Percentiles rank a stretch among this genome's conserved stretches.
Conservation (phyloP, 2,113 vertebrate genomes). For the Urocitellus parryii region DNA sequence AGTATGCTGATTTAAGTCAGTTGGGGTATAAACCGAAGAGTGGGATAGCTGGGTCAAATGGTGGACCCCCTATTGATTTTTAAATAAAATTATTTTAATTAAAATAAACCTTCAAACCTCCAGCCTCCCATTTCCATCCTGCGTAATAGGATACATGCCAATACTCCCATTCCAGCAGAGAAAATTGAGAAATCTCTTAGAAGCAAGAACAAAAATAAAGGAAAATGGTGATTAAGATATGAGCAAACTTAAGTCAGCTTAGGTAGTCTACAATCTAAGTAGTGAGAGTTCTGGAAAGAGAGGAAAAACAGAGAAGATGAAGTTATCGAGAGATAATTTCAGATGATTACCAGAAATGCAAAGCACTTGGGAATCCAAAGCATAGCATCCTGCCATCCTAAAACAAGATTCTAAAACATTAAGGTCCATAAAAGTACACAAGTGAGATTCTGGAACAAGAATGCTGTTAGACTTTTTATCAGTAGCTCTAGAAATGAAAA, state of each 20-base stretch:
- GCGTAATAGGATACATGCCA: background rate
- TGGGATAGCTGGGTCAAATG: too few species aligned
- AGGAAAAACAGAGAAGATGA: background rate
- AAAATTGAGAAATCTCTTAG: background rate
- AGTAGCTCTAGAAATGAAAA: background rate
- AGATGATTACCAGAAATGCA: background rate
- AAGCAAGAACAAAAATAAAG: background rate
- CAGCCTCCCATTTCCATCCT: background rate
- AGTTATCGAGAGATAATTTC: background rate
- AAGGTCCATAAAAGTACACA: background rate
- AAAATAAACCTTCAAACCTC: background rate
- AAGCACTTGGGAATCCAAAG: background rate
- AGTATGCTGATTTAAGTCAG: too few species aligned
- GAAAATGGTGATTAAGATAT: background rate
- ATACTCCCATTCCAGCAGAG: background rate
- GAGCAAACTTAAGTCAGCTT: background rate
- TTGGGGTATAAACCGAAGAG: too few species aligned
- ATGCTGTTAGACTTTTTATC: background rate
- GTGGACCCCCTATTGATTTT: background rate
- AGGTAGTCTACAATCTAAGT: background rate
- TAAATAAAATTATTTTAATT: background rate
- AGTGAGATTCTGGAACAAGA: background rate
- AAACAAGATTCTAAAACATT: background rate
- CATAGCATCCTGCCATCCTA: background rate
- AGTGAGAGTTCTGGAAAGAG: background rate